Conservation (phyloP, 2,888 invertebrate species). For the Vesta saturnalis region DNA sequence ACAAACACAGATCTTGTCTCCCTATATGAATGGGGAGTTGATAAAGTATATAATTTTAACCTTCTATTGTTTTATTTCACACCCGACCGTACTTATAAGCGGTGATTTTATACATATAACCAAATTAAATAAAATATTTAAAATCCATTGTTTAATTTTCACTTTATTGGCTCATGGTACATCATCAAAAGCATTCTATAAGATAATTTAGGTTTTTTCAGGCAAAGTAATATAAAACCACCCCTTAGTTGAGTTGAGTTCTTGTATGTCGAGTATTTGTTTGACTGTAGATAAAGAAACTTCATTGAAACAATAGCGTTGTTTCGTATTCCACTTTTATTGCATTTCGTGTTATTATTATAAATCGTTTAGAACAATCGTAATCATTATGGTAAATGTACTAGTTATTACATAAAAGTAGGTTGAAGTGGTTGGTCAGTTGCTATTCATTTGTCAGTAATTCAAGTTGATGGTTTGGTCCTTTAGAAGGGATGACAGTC, state of each 20-base stretch:
- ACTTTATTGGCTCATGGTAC: background rate
- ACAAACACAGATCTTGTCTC: conserved; percentile 27
- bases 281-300: conserved; percentile 36
- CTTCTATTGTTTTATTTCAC: conserved; percentile 27
- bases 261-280: conserved; percentile 38
- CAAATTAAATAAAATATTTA: background rate
- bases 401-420: background rate
- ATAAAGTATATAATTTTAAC: conserved; percentile 32
- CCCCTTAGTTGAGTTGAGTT: conserved; percentile 33
- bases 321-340: background rate
- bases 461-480: conserved; percentile 21
- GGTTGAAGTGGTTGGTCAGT: conserved; percentile 2
- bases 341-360: too few species aligned
- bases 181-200: conserved; percentile 35
- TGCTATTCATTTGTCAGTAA: conserved; percentile 11
- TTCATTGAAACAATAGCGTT: conserved; percentile 4
- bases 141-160: background rate
- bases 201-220: conserved; percentile 37
- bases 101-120: background rate
- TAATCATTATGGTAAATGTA: too few species aligned
- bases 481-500: conserved; percentile 23
- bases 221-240: conserved; percentile 40
- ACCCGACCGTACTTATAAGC: conserved; percentile 10
- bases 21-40: conserved; percentile 13
- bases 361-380: too few species aligned